A percentile compares a stretch with the other conserved stretches of the same genome.
Conservation (phyloP, 2,888 invertebrate genomes). For the Drosophila barbarae region DNA sequence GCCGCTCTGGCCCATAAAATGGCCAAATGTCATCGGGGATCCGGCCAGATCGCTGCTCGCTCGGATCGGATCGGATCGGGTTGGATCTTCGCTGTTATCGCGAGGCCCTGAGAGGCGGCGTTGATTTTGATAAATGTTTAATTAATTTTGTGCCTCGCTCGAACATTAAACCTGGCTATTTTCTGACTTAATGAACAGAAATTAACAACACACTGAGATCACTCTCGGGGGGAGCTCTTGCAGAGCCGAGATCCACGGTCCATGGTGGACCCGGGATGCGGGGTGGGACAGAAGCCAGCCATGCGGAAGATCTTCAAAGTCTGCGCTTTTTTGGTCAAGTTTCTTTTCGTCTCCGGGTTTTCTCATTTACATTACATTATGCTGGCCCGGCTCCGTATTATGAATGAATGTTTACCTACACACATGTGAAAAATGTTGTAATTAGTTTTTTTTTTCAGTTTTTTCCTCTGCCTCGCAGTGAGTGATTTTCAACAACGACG, state of each 20-base stretch:
- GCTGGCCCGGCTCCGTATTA: conserved; percentile 63
- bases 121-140: conserved; percentile 77
- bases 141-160: conserved; percentile 69
- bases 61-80: conserved; percentile 3
- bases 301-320: conserved; percentile 75
- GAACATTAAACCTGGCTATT: conserved; percentile 70
- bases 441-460: conserved; percentile 59
- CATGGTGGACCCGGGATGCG: conserved; percentile 6
- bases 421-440: conserved; percentile 73
- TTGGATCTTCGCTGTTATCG: conserved; percentile 31
- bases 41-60: neutral
- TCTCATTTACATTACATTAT: conserved; percentile 69
- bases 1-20: conserved; percentile 55
- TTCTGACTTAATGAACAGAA: conserved; percentile 75
- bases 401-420: conserved; percentile 74
- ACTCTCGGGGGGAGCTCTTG: conserved; percentile 23
- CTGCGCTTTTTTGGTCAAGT: conserved; percentile 48
- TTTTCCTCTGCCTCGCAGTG: conserved; percentile 37
- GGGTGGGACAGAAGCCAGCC: conserved; percentile 34
- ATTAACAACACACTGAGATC: conserved; percentile 70
- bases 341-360: conserved; percentile 47
- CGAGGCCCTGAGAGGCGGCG: conserved; percentile 50
- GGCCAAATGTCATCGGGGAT: conserved; percentile 59
- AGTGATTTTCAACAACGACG: conserved; percentile 73
- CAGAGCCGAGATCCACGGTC: conserved; percentile 50